phyloP scores from a whole-genome alignment of 2,888 invertebrate genomes.

The Baronia brevicornis region DNA sequence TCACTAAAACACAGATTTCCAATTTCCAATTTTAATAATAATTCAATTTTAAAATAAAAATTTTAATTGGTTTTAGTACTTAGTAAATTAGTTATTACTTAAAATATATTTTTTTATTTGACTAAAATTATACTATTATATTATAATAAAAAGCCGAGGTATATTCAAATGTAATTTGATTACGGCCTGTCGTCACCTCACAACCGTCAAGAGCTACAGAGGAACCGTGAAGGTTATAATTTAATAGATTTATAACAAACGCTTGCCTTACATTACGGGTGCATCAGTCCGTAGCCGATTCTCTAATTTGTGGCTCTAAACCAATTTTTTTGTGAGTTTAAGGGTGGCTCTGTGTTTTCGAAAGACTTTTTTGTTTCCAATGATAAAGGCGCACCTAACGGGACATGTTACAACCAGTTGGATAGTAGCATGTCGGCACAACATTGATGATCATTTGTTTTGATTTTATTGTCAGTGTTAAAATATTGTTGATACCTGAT shows the following conservation, averaged over 20 bases:
- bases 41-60: too few relatives aligned
- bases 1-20: too few relatives aligned
- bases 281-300: slow-evolving; percentile 63
- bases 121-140: too few relatives aligned
- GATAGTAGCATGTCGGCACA: slow-evolving; percentile 29
- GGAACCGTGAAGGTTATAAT: slow-evolving; percentile 31
- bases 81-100: slow-evolving; percentile 27
- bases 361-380: slow-evolving; percentile 53
- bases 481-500: slow-evolving; percentile 14
- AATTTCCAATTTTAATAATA: too few relatives aligned
- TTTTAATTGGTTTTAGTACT: slow-evolving; percentile 3
- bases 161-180: background rate
- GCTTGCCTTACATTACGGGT: slow-evolving; percentile 50
- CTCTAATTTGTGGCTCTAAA: slow-evolving; percentile 69
- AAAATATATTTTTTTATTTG: too few relatives aligned
- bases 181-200: slow-evolving; percentile 4
- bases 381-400: slow-evolving; percentile 66
- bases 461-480: slow-evolving; percentile 19
- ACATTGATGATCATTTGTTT: slow-evolving; percentile 10
- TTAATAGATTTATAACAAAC: slow-evolving; percentile 43
- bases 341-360: slow-evolving; percentile 55
- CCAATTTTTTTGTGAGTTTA: slow-evolving; percentile 58
- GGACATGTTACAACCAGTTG: slow-evolving; percentile 39
- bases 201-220: background rate
- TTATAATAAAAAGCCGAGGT: background rate